Evolutionary conservation across 2,888 invertebrate genomes (phyloP), one percentile per base, ranked within the genome.

Genomic region (Caenorhabditis sp.): DNA sequence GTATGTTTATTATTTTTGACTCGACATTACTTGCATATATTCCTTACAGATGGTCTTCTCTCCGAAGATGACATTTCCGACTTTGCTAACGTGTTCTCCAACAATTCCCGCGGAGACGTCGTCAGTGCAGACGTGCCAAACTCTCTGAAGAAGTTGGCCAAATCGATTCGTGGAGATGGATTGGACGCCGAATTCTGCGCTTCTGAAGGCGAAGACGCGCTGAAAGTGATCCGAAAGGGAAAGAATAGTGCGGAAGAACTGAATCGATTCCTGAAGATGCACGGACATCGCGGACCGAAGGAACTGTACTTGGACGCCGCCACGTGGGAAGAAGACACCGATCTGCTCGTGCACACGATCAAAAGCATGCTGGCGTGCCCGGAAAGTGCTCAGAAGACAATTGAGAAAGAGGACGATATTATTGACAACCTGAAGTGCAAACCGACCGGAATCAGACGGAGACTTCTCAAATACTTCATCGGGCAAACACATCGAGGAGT

Each of bases 41-140:
- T 35, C n/a, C 9, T 50, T 85, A 55, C 70, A 86, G 86, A 70
- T 22, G 87, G 87, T 11, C 93, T 92, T 37, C 92, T 93, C 85
- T 92, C 91, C 1, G 89, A 90, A 0, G 93, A 93, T 15, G 92
- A 93, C 79, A 93, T 93, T 83, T 91, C 92, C 37, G 94, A 94
- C 89, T 92, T 94, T 48, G 92, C 93, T 0, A 86, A 91, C 26
- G 89, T 95, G 22, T 90, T 94, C 37, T 92, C 93, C 11, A 79
- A 81, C 35, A 92, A 93, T 0, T 93, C 93, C 82, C 90, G 79
- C 22, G 48, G 90, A 0, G 92, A 93, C 77, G 93, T 94, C 0
- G 91, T 93, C 56, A 94, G 94, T 17, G 94, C 93, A 0, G 93
- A 94, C 87, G 92, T 95, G 8, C 93, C 94, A 0, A 89, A 90